These are phyloP conservation scores for Tribolium freemani DNA, from an alignment of 2,888 invertebrate species.

Conservation along the genomic window DNA sequence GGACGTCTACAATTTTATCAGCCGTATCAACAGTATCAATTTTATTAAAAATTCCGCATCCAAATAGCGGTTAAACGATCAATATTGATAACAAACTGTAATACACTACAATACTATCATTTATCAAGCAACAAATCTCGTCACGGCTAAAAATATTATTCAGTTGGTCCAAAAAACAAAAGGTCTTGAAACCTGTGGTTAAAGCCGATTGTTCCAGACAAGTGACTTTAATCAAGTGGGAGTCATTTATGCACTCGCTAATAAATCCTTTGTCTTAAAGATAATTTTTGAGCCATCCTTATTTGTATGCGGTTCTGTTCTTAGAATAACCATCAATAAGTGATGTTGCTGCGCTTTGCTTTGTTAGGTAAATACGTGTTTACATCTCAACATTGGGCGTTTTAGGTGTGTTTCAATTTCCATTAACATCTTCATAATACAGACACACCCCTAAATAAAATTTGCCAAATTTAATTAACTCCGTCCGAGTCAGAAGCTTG, in stretches of 20 bases:
- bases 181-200: neutral
- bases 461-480: neutral
- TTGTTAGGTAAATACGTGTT: constrained; percentile 41
- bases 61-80: neutral
- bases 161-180: neutral
- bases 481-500: neutral
- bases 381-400: constrained; percentile 38
- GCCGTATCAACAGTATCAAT: too few relatives aligned
- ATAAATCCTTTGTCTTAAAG: constrained; percentile 38
- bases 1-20: too few relatives aligned
- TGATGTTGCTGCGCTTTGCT: constrained; percentile 36
- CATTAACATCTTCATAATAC: constrained; percentile 33
- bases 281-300: constrained; percentile 39
- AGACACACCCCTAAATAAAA: constrained; percentile 22
- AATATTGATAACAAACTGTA: neutral
- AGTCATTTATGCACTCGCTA: constrained; percentile 22
- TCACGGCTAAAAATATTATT: neutral
- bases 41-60: too few relatives aligned
- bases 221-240: constrained; percentile 16
- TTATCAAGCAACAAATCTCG: neutral
- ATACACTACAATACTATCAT: neutral
- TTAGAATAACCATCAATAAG: constrained; percentile 39
- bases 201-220: neutral
- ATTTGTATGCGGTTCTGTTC: constrained; percentile 40
- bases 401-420: constrained; percentile 45